Evolutionary conservation across 1,140 invertebrate genomes (phyloP).

Genomic region (Akabosia matsudoensis): DNA sequence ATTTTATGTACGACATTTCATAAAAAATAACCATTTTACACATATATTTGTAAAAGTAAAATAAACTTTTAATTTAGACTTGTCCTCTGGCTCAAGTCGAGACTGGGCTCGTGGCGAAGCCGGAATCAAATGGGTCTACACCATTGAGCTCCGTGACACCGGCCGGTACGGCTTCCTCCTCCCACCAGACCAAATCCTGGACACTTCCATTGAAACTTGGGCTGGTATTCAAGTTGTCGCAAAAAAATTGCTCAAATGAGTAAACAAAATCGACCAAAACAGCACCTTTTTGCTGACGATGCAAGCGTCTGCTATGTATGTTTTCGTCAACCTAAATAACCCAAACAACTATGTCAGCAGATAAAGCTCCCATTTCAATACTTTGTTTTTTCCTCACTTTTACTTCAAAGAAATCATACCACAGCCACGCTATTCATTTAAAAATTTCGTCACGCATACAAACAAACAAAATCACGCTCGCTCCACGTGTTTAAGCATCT

Average conservation of each 20-base stretch:
- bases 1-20: slow-evolving; percentile 49
- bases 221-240: slow-evolving; percentile 44
- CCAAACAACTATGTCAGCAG: too few relatives aligned
- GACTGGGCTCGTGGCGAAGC: slow-evolving; percentile 85
- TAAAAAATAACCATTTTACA: background rate
- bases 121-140: slow-evolving; percentile 65
- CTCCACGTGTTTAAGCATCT: too few relatives aligned
- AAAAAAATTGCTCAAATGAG: slow-evolving; percentile 4
- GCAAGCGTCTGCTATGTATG: too few relatives aligned
- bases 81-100: slow-evolving; percentile 71
- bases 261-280: too few relatives aligned
- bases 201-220: slow-evolving; percentile 41
- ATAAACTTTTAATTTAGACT: slow-evolving; percentile 1
- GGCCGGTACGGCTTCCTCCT: slow-evolving; percentile 60
- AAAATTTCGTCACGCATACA: too few relatives aligned
- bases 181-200: slow-evolving; percentile 53
- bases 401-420: too few relatives aligned
- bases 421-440: too few relatives aligned
- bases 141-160: slow-evolving; percentile 57
- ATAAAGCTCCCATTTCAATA: too few relatives aligned
- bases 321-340: too few relatives aligned
- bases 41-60: background rate
- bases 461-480: too few relatives aligned
- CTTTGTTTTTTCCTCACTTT: too few relatives aligned
- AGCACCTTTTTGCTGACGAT: too few relatives aligned